A percentile compares a stretch with the other conserved stretches of the same genome.
These are phyloP conservation scores for Muricea muricata DNA, from an alignment of 92 coral and sea anemone genomes.

Conservation along the genomic window DNA sequence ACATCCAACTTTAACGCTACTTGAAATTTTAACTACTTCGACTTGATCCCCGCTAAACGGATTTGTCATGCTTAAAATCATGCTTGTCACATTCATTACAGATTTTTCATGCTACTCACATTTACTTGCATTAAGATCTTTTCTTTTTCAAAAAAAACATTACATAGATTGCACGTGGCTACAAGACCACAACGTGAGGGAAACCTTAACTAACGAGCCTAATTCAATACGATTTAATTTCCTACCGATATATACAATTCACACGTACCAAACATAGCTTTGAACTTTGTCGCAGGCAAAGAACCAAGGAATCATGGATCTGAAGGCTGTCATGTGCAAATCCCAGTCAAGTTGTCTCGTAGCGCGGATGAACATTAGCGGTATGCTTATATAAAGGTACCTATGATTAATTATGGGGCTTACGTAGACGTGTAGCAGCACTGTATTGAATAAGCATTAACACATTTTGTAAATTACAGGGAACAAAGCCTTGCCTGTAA, in stretches of 20 bases:
- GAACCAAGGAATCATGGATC: not conserved
- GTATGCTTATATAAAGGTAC: not conserved
- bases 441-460: not conserved
- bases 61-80: slow-evolving; percentile 14
- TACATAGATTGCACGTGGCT: not conserved
- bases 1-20: not conserved
- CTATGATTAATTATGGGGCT: no score
- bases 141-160: slow-evolving; percentile 14
- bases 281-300: not conserved
- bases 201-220: no score
- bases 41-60: slow-evolving; percentile 28
- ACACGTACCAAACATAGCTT: not conserved
- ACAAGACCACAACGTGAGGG: no score
- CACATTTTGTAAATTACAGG: no score
- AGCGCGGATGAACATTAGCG: not conserved
- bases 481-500: slow-evolving; percentile 13
- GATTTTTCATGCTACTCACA: slow-evolving; percentile 25
- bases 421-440: no score
- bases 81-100: not conserved
- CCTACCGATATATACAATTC: slow-evolving; percentile 36
- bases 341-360: not conserved
- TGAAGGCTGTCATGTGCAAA: not conserved
- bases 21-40: slow-evolving; percentile 25
- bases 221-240: no score
- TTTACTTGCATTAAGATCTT: slow-evolving; percentile 22